Conservation (phyloP, 2,113 vertebrate species). For the Apodemus sylvaticus region DNA sequence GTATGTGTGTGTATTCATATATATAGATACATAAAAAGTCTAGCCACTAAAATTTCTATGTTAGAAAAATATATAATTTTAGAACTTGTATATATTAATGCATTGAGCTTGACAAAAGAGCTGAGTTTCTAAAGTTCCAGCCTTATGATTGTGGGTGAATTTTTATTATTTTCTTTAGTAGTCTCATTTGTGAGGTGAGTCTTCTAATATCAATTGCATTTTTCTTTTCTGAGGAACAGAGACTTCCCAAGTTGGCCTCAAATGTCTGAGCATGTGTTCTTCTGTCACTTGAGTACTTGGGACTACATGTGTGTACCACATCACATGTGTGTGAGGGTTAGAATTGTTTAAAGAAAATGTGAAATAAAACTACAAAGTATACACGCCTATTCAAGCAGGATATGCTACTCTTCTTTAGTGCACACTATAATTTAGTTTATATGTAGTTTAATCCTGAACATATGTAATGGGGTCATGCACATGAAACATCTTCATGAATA, state of each 20-base stretch:
- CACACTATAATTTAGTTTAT: not conserved
- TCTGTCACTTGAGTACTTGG: not conserved
- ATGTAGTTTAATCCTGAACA: not conserved
- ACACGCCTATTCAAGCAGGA: conserved; percentile 1
- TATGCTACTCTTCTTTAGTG: not conserved
- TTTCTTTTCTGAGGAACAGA: not conserved
- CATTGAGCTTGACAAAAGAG: not conserved
- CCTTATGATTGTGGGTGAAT: not conserved
- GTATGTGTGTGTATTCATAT: not conserved
- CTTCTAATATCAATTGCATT: not conserved
- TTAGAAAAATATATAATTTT: not conserved
- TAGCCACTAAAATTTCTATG: not conserved
- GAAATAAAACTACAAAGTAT: conserved; percentile 16
- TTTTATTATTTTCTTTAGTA: not conserved
- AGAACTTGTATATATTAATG: not conserved
- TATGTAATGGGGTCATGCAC: not conserved
- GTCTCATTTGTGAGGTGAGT: not conserved
- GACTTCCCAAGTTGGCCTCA: not conserved
- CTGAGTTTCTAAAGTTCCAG: conserved; percentile 1
- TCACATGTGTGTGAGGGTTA: not conserved
- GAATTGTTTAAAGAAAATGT: not conserved
- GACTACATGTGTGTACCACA: not conserved
- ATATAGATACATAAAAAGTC: not conserved
- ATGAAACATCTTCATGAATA: not conserved
- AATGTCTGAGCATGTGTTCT: not conserved